A percentile compares a stretch with the other conserved stretches of the same genome.
These are phyloP conservation scores for Diadema setosum DNA, from an alignment of 35 echinoderm and acorn worm genomes.

Conservation along the genomic window DNA sequence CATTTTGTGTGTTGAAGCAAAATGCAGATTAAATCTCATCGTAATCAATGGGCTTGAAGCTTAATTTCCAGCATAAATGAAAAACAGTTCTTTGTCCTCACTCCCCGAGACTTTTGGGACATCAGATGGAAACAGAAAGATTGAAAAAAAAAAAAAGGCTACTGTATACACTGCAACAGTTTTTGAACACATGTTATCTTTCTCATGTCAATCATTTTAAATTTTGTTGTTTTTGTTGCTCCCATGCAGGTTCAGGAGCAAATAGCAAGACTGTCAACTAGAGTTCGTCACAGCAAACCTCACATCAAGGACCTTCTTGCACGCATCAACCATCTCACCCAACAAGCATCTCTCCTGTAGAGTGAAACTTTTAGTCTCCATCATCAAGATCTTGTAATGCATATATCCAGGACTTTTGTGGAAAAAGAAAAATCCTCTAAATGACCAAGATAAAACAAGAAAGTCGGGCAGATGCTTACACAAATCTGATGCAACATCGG, in stretches of 20 bases:
- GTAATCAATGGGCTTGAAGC: too few species aligned
- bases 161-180: not conserved
- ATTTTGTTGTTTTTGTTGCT: not conserved
- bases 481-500: too few species aligned
- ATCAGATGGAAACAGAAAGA: not conserved
- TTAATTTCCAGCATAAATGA: too few species aligned
- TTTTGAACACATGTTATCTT: not conserved
- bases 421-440: too few species aligned
- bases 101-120: not conserved
- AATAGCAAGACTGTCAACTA: not conserved
- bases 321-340: not conserved
- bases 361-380: too few species aligned
- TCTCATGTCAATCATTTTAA: not conserved
- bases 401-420: too few species aligned
- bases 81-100: not conserved
- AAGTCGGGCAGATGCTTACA: too few species aligned
- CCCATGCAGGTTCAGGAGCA: not conserved
- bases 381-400: too few species aligned
- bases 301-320: not conserved
- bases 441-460: too few species aligned
- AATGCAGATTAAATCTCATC: too few species aligned
- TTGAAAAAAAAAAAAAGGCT: not conserved
- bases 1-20: too few species aligned
- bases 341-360: too few species aligned
- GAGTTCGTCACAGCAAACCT: not conserved